Conservation (phyloP, 1,140 invertebrate genomes). For the Drosophila lowei region DNA sequence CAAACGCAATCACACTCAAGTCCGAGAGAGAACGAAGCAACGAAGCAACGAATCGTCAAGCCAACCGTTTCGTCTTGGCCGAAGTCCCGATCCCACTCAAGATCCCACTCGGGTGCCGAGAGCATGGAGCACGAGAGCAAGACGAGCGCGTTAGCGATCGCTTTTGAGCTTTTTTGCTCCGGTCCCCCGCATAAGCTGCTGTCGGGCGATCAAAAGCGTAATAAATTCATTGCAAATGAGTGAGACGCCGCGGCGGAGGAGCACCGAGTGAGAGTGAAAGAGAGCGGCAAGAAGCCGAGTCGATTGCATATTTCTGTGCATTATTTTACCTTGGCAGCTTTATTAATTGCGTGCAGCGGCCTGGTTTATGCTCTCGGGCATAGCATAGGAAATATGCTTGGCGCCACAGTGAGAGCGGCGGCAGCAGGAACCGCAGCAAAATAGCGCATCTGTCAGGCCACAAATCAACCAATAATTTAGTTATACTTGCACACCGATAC, state of each 20-base stretch:
- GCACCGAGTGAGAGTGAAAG: background rate
- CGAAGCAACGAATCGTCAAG: conserved; percentile 40
- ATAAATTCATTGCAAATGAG: conserved; percentile 64
- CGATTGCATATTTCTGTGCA: conserved; percentile 60
- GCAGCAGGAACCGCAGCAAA: conserved; percentile 25
- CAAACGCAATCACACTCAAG: conserved; percentile 21
- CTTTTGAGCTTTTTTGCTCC: conserved; percentile 27
- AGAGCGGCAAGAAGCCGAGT: conserved; percentile 8
- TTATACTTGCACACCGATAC: conserved; percentile 34
- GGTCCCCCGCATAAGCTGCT: conserved; percentile 20
- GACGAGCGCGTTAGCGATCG: background rate
- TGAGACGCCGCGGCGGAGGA: conserved; percentile 9
- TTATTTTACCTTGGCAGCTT: conserved; percentile 77
- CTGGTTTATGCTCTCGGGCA: conserved; percentile 52
- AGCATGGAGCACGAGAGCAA: background rate
- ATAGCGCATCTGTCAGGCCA: conserved; percentile 62
- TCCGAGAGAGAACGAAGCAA: conserved; percentile 1
- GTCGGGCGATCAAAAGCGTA: conserved; percentile 65
- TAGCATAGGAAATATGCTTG: conserved; percentile 40
- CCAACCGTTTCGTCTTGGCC: conserved; percentile 13
- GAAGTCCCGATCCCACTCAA: conserved; percentile 19
- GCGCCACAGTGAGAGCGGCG: conserved; percentile 55
- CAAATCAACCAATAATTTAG: conserved; percentile 71
- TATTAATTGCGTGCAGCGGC: conserved; percentile 69
- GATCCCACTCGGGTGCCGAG: conserved; percentile 16